phyloP scores from a whole-genome alignment of 1,140 invertebrate species.

The Nomia melanderi region DNA sequence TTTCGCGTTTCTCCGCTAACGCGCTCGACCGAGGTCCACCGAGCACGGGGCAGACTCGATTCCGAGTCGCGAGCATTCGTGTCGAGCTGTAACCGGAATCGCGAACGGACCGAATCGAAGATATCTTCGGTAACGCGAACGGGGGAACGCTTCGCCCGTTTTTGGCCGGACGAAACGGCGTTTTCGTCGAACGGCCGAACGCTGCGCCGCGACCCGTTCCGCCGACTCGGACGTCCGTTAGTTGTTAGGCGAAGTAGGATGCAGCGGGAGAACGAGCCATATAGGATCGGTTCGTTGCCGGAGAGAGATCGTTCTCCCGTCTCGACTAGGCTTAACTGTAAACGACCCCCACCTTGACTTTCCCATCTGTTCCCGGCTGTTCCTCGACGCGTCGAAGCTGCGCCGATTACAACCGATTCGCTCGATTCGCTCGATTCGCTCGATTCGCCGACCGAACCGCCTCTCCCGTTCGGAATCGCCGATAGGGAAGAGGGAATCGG shows the following conservation, averaged over 20 bases:
- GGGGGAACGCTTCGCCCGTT: no score
- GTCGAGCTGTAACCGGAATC: constrained; percentile 14
- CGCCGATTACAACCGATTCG: constrained; percentile 6
- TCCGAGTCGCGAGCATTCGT: constrained; percentile 14
- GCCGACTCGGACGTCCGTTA: neutral
- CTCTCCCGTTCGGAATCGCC: no score
- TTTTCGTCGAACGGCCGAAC: no score
- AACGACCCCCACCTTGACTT: constrained; percentile 30
- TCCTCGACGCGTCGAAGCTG: neutral
- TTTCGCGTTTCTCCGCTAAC: neutral
- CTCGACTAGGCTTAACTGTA: constrained; percentile 42
- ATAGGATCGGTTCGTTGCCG: neutral
- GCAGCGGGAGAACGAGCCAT: constrained; percentile 10
- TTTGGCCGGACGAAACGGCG: no score
- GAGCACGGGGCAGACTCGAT: constrained; percentile 5
- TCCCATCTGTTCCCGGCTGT: neutral
- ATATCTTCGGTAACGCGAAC: no score
- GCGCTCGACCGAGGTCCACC: neutral
- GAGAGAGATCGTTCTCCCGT: constrained; percentile 15
- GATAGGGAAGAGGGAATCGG: no score
- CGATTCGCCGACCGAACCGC: no score
- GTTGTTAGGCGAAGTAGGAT: neutral
- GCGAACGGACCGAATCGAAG: neutral
- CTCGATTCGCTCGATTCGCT: no score
- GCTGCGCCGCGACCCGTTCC: no score